Evolutionary conservation across 2,888 invertebrate species (phyloP).

Genomic region (Nowickia ferox): DNA sequence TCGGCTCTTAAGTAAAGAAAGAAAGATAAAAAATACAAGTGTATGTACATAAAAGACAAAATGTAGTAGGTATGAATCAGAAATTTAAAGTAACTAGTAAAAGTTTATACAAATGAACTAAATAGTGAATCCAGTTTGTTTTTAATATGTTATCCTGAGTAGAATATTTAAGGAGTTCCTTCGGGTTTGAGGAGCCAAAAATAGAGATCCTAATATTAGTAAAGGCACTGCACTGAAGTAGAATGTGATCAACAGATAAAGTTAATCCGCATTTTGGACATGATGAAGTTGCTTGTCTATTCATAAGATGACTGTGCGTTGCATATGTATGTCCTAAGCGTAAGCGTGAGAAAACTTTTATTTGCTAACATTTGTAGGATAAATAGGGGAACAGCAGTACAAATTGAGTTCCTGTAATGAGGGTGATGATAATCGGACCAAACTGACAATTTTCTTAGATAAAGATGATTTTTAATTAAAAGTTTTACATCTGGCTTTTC

Average conservation of each 20-base stretch:
- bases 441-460: neutral
- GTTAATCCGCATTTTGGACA: conserved; percentile 1
- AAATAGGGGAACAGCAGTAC: neutral
- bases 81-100: neutral
- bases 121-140: conserved; percentile 18
- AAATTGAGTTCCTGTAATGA: conserved; percentile 16
- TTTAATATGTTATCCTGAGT: too few species aligned
- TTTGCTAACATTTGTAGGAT: conserved; percentile 13
- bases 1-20: neutral
- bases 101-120: neutral
- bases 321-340: conserved; percentile 14
- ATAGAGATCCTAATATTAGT: neutral
- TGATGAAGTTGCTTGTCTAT: neutral
- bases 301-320: too few species aligned
- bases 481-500: conserved; percentile 16
- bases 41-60: neutral
- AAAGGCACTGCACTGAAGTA: neutral
- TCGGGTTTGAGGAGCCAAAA: conserved; percentile 17
- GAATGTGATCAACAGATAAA: conserved; percentile 19
- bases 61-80: neutral
- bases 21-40: neutral
- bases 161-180: neutral
- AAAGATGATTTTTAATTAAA: conserved; percentile 14
- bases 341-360: conserved; percentile 19
- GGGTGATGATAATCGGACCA: conserved; percentile 1